Base-by-base conservation (phyloP, 2,888 invertebrate species). In the Horisme vitalbata region DNA sequence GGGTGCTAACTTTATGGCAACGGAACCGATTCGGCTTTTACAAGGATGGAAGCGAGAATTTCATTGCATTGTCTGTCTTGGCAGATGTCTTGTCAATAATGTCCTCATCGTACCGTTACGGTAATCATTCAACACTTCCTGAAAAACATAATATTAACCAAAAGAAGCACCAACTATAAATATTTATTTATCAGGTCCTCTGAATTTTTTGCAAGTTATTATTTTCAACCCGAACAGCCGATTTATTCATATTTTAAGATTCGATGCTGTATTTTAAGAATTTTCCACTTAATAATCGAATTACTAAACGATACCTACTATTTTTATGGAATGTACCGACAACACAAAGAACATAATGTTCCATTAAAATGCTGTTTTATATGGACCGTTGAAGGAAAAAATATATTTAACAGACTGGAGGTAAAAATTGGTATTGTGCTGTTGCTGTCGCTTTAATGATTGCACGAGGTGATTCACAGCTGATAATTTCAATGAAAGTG, bases 351-450 rank as follows among this genome's bases (percentile, higher is more conserved):
- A n/a, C n/a, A n/a, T 55, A 62, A 55, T 48, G 51, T 52, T 53
- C 61, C 65, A 68, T 69, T 68, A 66, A 68, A 70, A 66, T 59
- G 57, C 43, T 52, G 53, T 59, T 71, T 59, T 71, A 66, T 70
- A 75, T 59, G 71, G 75, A 63, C 50, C 51, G 59, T 45, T 52
- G 66, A 70, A 68, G 71, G 63, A 64, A 70, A 67, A 62, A 61
- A 57, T 61, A 68, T 70, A 63, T 54, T 63, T 62, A 59, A n/a
- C n/a, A n/a, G n/a, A n/a, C n/a, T 61, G 60, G 59, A 33, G 11
- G 45, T 59, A 55, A 53, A 66, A 68, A 68, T 63, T 69, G 65
- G 60, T 68, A 74, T 77, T 75, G 71, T 71, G 58, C 62, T 72
- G 69, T 71, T 67, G 60, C 54, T 39, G 55, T 45, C 54, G 54